Evolutionary conservation across 1,140 invertebrate genomes (phyloP), one percentile per base, ranked within the genome.

Genomic region (Sipha flava): DNA sequence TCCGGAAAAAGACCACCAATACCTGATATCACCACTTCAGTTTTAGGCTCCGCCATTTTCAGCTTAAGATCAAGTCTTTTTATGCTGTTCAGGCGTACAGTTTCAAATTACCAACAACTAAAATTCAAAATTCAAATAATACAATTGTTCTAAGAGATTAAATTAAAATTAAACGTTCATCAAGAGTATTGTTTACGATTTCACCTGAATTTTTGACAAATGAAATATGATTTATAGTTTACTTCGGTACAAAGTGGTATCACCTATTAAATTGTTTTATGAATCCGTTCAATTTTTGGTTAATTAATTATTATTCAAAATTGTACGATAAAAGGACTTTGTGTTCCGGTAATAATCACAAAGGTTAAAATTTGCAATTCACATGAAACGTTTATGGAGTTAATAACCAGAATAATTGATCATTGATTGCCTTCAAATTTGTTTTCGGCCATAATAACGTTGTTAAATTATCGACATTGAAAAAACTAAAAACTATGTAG

Each of bases 1-100:
- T 89, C 86, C 16, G 91, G 90, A 82, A 91, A 90, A 79, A 87
- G 85, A 54, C 90, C 90, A n/a, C 89, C 87, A 52, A 92, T 88
- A 29, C 90, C 90, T 73, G 86, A 86, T 70, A 91, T 89, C 7
- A 90, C 89, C 80, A 91, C 86, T 66, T 82, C 81, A n/a, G 43
- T 12, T 52, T 81, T 81, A 45, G 70, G 47, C 21, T 73, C 70
- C 26, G 70, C 45, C 79, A 73, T 73, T 52, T 45, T 68, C 23
- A n/a, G 16, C 9, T 43, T 7, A 68, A 21, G 7, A 29, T 26
- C 18, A 5, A 2, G 14, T 45, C 29, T 21, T 68, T 4, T 4
- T 45, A 3, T 64, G 10, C n/a, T 9, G 0, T 68, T 26, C 18
- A 26, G n/a, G 16, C 6, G 47, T 57, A 43, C 37, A 26, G 26